phyloP scores from a whole-genome alignment of 2,797 vertebrate genomes.

The Buphagus erythrorhynchus region DNA sequence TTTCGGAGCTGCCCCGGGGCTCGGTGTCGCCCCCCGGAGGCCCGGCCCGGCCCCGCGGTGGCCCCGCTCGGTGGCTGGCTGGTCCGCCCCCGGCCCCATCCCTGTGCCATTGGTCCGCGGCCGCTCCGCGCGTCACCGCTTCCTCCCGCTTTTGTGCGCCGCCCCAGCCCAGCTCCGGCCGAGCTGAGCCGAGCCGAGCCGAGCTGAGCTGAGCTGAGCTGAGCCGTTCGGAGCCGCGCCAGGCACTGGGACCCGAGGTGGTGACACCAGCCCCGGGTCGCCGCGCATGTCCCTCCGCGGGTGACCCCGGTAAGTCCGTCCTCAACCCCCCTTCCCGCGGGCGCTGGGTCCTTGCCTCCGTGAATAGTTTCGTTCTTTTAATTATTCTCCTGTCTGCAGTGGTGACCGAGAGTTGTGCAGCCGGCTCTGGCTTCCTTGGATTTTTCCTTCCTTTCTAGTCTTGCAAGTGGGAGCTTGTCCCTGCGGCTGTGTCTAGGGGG shows the following conservation, averaged over 20 bases:
- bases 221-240: accelerated
- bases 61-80: accelerated
- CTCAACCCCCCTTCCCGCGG: neutral
- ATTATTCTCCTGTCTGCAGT: neutral
- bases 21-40: neutral
- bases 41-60: neutral
- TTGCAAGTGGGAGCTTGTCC: neutral
- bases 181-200: neutral
- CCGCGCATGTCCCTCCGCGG: neutral
- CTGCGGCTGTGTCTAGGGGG: neutral
- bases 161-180: neutral
- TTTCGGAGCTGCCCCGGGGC: too few species aligned
- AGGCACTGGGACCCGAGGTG: neutral
- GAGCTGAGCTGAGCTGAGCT: accelerated
- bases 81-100: neutral
- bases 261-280: neutral
- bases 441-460: neutral
- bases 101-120: neutral
- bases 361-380: neutral
- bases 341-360: neutral
- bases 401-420: neutral
- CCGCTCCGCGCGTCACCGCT: slow-evolving; percentile 20
- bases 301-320: slow-evolving; percentile 2
- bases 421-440: neutral
- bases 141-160: slow-evolving; percentile 58